These are phyloP conservation scores for Enteromius mattozi DNA, from an alignment of 2,797 vertebrate genomes.

Conservation along the genomic window DNA sequence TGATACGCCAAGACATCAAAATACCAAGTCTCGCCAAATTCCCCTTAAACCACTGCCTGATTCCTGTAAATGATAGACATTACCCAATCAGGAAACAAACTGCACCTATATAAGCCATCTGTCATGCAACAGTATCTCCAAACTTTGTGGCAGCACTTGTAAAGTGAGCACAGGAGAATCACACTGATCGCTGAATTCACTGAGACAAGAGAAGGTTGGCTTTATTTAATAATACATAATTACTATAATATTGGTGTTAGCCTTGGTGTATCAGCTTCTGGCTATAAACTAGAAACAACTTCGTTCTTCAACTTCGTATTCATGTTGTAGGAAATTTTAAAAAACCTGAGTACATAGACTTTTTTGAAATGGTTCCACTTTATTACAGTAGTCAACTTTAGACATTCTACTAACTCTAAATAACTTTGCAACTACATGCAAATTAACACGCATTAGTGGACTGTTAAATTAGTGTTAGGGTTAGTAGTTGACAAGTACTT, in stretches of 20 bases:
- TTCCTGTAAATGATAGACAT: neutral
- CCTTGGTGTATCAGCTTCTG: neutral
- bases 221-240: constrained; percentile 7
- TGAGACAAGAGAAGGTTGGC: neutral
- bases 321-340: neutral
- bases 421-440: neutral
- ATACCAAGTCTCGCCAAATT: neutral
- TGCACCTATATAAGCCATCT: neutral
- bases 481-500: neutral
- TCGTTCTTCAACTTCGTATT: neutral
- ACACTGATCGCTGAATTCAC: neutral
- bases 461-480: neutral
- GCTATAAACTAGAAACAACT: neutral
- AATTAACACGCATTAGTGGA: neutral
- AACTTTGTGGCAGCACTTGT: neutral
- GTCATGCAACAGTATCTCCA: neutral
- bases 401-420: neutral
- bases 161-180: neutral
- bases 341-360: neutral
- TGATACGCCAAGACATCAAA: neutral
- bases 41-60: neutral
- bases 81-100: neutral
- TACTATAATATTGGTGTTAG: neutral
- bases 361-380: neutral
- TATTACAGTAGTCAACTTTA: too few relatives aligned